phyloP scores from a whole-genome alignment of 2,113 vertebrate genomes.

The Prolemur simus region DNA sequence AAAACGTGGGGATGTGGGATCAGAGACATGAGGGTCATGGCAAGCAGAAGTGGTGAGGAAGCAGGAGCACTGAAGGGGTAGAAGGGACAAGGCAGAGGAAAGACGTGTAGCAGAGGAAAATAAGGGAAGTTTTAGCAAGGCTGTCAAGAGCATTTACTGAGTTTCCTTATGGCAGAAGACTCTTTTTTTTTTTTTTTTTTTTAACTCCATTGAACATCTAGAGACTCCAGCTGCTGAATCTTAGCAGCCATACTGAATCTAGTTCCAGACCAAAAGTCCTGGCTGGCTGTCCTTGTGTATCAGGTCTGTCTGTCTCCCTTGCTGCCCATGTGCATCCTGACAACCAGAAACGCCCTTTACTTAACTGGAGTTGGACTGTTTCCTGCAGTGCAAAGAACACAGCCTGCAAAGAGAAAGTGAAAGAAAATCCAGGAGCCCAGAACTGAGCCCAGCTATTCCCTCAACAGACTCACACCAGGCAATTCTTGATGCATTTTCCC shows the following conservation, averaged over 20 bases:
- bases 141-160: neutral
- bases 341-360: neutral
- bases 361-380: neutral
- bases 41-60: neutral
- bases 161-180: neutral
- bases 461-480: neutral
- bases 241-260: neutral
- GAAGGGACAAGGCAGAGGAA: neutral
- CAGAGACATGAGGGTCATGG: accelerated
- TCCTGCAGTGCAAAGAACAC: neutral
- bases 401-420: neutral
- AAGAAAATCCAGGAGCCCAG: neutral
- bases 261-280: neutral
- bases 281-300: neutral
- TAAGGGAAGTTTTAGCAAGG: neutral
- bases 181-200: neutral
- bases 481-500: neutral
- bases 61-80: too few species aligned
- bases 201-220: neutral
- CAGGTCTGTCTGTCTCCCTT: neutral
- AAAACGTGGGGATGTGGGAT: too few species aligned
- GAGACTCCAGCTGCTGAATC: neutral
- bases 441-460: neutral
- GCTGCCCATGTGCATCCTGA: neutral
- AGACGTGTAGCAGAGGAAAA: neutral